A percentile compares a stretch with the other conserved stretches of the same genome.
Conservation (phyloP, 2,113 vertebrate genomes). For the Chauna torquata region DNA sequence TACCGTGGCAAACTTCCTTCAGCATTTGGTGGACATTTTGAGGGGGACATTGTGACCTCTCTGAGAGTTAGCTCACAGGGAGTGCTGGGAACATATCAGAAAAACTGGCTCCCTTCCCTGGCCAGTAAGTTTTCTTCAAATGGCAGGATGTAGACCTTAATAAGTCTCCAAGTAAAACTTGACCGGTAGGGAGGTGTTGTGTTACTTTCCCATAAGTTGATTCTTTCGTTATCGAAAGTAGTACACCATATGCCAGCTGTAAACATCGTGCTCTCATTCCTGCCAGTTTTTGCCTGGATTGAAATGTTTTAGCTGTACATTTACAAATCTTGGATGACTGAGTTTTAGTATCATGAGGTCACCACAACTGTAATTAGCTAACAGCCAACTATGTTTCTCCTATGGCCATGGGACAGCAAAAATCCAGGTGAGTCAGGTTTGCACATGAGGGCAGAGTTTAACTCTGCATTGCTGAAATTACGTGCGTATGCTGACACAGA, state of each 20-base stretch:
- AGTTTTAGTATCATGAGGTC: neutral
- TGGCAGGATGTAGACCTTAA: neutral
- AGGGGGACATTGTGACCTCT: neutral
- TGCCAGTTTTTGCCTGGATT: neutral
- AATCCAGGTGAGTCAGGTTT: neutral
- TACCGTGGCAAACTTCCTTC: neutral
- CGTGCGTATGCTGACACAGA: rapidly evolving
- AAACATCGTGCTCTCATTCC: neutral
- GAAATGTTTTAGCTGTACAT: neutral
- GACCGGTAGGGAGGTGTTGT: neutral
- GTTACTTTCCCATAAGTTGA: neutral
- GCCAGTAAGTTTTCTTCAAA: neutral
- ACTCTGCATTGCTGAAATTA: neutral
- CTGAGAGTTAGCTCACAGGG: neutral
- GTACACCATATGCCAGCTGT: neutral
- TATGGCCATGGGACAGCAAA: neutral
- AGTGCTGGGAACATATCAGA: neutral
- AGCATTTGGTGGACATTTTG: neutral
- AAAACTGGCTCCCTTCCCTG: neutral
- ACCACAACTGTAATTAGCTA: neutral
- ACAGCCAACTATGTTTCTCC: neutral
- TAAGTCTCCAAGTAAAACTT: neutral
- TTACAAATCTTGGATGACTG: neutral
- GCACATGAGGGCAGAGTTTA: neutral
- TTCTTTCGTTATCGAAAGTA: neutral